Base-by-base conservation (phyloP, 2,797 vertebrate genomes). In the Acipenser ruthenus region DNA sequence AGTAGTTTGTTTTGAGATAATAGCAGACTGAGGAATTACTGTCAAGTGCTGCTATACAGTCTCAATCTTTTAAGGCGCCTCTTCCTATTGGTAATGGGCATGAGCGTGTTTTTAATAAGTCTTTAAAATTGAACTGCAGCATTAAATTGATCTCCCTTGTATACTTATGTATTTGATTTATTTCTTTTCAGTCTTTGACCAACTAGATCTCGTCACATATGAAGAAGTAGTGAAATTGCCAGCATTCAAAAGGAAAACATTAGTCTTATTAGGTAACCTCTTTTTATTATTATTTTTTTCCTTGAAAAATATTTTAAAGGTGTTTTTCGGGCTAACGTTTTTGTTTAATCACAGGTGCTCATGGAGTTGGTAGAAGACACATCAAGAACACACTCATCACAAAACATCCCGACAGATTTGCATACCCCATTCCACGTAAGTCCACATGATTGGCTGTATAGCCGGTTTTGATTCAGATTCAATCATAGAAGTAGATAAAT, bases 341-440 rank as follows among this genome's bases (percentile, higher is more conserved):
- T n/a, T 72, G 7, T 75, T 66, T 70, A 0, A 0, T 63, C 65
- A 65, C 80, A 98, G 95, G 95, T 72, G 95, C 96, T 61, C 96
- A 98, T 7, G 96, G 96, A 66, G 96, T 98, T 68, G 96, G 96
- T 75, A 91, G 96, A 75, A 86, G 96, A 87, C 96, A 99, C 87
- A 98, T 99, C 88, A 99, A 99, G 85, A 99, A 98, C 84, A 98
- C 96, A 10, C 91, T 99, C 77, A 98, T 99, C 82, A 98, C 96
- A 74, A 99, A 98, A 84, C 95, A 97, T 75, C 93, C 95, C 0
- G 94, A 98, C 86, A 93, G 94, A 88, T 98, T 99, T 70, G 95
- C 96, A n/a, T 99, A 98, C 79, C 96, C 96, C 79, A 98, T 98
- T 86, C 96, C 96, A 87, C 96, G 96, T 99, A 91, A 96, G 96